Percentiles rank a stretch among this genome's conserved stretches.
Evolutionary conservation across 2,113 vertebrate species (phyloP).

Genomic region (Paraplagusia blochii): DNA sequence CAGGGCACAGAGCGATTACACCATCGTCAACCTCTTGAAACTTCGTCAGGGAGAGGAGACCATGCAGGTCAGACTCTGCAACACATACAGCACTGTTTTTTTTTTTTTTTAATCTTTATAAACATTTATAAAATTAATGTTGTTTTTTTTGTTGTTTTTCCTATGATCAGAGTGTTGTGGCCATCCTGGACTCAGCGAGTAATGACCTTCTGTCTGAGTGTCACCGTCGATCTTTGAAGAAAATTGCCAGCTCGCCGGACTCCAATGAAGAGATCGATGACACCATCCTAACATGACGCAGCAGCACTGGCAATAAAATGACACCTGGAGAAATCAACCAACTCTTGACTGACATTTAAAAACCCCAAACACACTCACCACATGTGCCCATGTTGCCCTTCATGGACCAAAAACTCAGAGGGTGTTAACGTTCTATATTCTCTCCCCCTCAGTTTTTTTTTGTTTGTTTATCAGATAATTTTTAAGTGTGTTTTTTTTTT

Average conservation of each 20-base stretch:
- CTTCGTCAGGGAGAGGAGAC: slow-evolving; percentile 86
- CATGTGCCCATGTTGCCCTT: slow-evolving; percentile 32
- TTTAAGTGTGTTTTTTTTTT: slow-evolving; percentile 49
- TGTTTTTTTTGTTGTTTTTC: neutral
- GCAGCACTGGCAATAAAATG: slow-evolving; percentile 20
- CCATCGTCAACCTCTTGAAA: slow-evolving; percentile 89
- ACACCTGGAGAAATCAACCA: slow-evolving; percentile 20
- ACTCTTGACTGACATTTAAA: slow-evolving; percentile 16
- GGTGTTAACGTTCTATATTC: slow-evolving; percentile 17
- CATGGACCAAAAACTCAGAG: slow-evolving; percentile 30
- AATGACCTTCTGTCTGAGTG: slow-evolving; percentile 89
- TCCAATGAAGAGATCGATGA: slow-evolving; percentile 94
- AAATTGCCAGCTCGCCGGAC: slow-evolving; percentile 86
- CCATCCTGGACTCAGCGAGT: slow-evolving; percentile 91
- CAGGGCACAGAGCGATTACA: slow-evolving; percentile 92
- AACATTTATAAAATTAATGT: neutral
- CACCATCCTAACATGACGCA: slow-evolving; percentile 92
- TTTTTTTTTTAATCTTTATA: neutral
- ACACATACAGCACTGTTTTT: no score
- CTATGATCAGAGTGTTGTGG: slow-evolving; percentile 78
- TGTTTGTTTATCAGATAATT: neutral
- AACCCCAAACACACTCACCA: slow-evolving; percentile 49
- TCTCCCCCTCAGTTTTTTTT: neutral
- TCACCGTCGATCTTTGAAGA: slow-evolving; percentile 90
- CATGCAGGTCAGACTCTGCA: slow-evolving; percentile 81